Percentiles rank a stretch among this genome's conserved stretches.
phyloP scores from a whole-genome alignment of 2,113 vertebrate genomes.

The Odocoileus virginianus region DNA sequence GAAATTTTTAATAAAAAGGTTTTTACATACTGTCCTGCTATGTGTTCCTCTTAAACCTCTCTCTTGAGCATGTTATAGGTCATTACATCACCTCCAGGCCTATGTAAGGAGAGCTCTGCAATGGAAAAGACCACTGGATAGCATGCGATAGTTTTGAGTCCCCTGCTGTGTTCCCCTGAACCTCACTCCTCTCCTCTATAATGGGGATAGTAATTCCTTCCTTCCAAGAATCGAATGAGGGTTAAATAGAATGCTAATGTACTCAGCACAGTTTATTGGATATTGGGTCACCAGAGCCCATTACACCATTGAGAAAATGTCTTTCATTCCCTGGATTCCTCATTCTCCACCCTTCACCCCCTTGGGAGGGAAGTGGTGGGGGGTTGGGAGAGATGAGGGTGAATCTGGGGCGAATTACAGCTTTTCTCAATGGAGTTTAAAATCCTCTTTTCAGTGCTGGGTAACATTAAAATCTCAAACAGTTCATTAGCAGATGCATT shows the following conservation, averaged over 20 bases:
- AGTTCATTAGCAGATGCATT: background rate
- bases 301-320: background rate
- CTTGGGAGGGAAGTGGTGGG: background rate
- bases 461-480: background rate
- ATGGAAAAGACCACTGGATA: background rate
- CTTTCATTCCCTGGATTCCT: background rate
- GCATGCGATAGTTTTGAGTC: background rate
- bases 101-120: background rate
- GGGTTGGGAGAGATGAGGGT: background rate
- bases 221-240: background rate
- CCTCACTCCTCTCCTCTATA: background rate
- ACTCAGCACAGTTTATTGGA: background rate
- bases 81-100: background rate
- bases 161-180: background rate
- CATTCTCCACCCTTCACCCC: background rate
- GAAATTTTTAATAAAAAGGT: background rate
- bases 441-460: background rate
- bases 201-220: background rate
- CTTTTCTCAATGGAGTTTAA: background rate
- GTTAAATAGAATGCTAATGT: background rate
- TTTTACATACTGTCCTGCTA: background rate
- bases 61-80: background rate
- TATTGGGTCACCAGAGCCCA: background rate
- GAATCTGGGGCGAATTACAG: constrained; percentile 12
- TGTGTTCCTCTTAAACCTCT: background rate